Evolutionary conservation across 2,888 invertebrate species (phyloP).

Genomic region (Microplitis manilae): DNA sequence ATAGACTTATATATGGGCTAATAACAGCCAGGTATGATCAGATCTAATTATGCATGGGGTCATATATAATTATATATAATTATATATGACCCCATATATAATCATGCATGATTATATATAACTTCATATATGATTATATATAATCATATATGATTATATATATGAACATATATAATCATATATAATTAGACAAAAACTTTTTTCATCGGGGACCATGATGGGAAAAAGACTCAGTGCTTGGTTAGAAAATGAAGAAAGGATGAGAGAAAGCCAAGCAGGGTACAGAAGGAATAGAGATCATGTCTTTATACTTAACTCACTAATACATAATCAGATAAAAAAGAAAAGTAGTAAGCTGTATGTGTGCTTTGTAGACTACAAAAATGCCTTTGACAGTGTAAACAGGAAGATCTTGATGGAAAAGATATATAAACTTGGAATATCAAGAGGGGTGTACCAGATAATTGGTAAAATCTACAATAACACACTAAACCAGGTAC

Average conservation of each 20-base stretch:
- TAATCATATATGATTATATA: no score
- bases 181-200: no score
- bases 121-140: no score
- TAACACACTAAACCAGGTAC: neutral
- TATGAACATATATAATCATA: no score
- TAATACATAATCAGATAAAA: slow-evolving; percentile 37
- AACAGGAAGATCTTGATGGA: slow-evolving; percentile 20
- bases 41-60: no score
- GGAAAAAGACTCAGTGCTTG: slow-evolving; percentile 34
- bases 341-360: slow-evolving; percentile 31
- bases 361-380: slow-evolving; percentile 36
- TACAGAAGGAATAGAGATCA: slow-evolving; percentile 42
- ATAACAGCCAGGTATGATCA: no score
- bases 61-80: no score
- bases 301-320: slow-evolving; percentile 40
- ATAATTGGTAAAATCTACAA: slow-evolving; percentile 20
- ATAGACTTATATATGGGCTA: no score
- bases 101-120: no score
- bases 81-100: no score
- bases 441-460: slow-evolving; percentile 34
- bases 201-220: no score
- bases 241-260: slow-evolving; percentile 37
- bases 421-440: neutral
- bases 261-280: slow-evolving; percentile 46
- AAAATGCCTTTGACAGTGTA: neutral